Percentiles rank a stretch among this genome's conserved stretches.
Conservation (phyloP, 2,113 vertebrate genomes). For the Planiliza haematocheilus region DNA sequence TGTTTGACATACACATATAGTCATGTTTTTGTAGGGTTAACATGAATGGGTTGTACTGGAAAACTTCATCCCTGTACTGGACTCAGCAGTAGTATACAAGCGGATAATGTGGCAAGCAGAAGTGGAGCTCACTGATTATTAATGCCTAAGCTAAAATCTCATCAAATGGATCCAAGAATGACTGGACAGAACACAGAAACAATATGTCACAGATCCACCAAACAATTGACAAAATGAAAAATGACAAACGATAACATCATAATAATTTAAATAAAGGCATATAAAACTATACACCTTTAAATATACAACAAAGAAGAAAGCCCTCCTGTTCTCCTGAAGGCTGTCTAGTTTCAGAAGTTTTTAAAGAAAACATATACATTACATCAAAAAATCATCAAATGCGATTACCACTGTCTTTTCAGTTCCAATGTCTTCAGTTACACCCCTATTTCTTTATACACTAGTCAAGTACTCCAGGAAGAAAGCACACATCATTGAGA, state of each 20-base stretch:
- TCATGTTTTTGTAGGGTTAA: constrained; percentile 37
- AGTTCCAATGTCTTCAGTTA: constrained; percentile 40
- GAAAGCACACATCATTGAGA: constrained; percentile 37
- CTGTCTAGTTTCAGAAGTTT: constrained; percentile 63
- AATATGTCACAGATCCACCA: constrained; percentile 61
- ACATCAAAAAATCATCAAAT: constrained; percentile 45
- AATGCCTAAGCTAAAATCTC: constrained; percentile 44
- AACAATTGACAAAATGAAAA: constrained; percentile 56
- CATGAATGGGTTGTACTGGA: constrained; percentile 45
- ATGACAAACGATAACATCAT: constrained; percentile 57
- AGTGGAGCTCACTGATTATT: constrained; percentile 49
- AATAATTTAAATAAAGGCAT: constrained; percentile 81
- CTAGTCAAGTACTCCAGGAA: constrained; percentile 79
- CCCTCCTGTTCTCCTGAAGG: constrained; percentile 59
- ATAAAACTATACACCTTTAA: constrained; percentile 59
- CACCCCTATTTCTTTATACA: constrained; percentile 30
- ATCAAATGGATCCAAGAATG: constrained; percentile 30
- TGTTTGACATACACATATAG: constrained; percentile 42
- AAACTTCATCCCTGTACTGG: constrained; percentile 13
- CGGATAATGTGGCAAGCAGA: constrained; percentile 38
- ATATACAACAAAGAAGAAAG: constrained; percentile 66
- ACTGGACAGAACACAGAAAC: constrained; percentile 47
- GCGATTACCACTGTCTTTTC: constrained; percentile 47
- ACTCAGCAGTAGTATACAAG: constrained; percentile 47
- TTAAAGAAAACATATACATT: constrained; percentile 53